phyloP scores from a whole-genome alignment of 64 coral and sea anemone species.

The Cladopsammia gracilis region DNA sequence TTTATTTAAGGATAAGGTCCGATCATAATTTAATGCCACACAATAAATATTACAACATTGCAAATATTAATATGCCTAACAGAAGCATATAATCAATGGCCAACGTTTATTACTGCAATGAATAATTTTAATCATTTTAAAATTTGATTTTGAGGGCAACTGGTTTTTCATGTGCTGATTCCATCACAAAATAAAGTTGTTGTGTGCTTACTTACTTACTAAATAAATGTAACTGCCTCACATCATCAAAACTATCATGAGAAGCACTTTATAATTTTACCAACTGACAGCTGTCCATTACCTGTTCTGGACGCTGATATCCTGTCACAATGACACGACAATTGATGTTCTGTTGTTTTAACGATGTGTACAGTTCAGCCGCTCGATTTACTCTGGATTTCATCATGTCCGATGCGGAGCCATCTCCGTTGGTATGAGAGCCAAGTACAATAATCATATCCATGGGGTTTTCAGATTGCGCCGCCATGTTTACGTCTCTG shows the following conservation, averaged over 20 bases:
- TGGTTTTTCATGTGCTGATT: too few relatives aligned
- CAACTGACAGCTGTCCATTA: not conserved
- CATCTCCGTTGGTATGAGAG: conserved; percentile 73
- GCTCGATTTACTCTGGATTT: conserved; percentile 63
- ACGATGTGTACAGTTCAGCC: conserved; percentile 68
- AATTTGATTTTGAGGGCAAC: too few relatives aligned
- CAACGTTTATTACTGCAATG: too few relatives aligned
- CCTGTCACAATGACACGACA: conserved; percentile 78
- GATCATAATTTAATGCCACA: too few relatives aligned
- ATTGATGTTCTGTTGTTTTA: conserved; percentile 50
- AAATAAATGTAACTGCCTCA: too few relatives aligned
- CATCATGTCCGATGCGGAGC: conserved; percentile 74
- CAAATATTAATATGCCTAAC: too few relatives aligned
- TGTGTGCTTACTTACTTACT: too few relatives aligned
- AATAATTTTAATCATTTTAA: too few relatives aligned
- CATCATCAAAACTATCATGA: not conserved
- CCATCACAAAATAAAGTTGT: too few relatives aligned
- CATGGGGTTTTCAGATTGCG: not conserved
- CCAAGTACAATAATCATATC: conserved; percentile 79
- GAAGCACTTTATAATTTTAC: not conserved
- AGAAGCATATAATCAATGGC: too few relatives aligned
- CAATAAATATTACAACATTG: too few relatives aligned
- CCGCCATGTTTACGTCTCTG: not conserved
- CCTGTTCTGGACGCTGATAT: conserved; percentile 69
- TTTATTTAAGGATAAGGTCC: too few relatives aligned